phyloP scores from a whole-genome alignment of 2,888 invertebrate species.

The Osedax fenrisi region DNA sequence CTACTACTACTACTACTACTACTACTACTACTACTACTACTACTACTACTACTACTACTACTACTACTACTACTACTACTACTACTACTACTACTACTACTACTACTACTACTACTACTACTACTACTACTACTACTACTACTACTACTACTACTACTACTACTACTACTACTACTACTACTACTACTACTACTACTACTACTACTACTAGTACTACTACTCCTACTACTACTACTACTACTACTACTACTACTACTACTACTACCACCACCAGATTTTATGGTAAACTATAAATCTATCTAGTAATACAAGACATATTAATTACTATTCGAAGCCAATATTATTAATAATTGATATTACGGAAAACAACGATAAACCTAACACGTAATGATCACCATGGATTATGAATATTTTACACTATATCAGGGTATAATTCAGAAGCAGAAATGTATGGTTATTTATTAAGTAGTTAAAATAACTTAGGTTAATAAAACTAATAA shows the following conservation, averaged over 20 bases:
- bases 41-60: neutral
- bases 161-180: neutral
- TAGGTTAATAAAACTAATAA: too few species aligned
- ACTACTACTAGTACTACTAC: neutral
- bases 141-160: neutral
- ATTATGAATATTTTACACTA: too few species aligned
- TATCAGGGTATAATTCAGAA: too few species aligned
- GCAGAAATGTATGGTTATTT: too few species aligned
- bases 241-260: neutral
- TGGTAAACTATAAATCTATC: too few species aligned
- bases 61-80: neutral
- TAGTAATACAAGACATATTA: too few species aligned
- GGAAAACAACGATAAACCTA: too few species aligned
- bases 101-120: neutral
- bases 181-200: neutral
- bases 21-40: neutral
- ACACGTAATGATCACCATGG: too few species aligned
- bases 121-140: neutral
- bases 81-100: neutral
- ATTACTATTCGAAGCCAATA: too few species aligned
- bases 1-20: constrained; percentile 5
- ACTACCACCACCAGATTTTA: neutral
- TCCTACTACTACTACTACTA: constrained; percentile 7
- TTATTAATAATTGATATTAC: too few species aligned
- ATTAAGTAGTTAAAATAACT: too few species aligned